Percentiles rank a stretch among this genome's conserved stretches.
Evolutionary conservation across 2,113 vertebrate species (phyloP).

Genomic region (Spilogale gracilis): DNA sequence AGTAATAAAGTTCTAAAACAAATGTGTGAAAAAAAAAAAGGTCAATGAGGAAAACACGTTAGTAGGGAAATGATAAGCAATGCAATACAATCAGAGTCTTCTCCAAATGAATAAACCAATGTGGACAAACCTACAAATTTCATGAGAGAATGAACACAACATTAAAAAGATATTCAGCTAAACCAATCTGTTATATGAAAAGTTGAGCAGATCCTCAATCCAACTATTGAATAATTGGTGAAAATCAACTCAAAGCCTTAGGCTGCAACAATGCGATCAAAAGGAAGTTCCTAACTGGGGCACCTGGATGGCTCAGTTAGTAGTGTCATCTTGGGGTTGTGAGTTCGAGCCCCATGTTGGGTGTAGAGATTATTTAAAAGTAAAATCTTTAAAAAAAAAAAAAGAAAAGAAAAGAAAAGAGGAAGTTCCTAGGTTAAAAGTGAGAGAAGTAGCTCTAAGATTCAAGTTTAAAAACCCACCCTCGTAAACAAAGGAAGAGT

Average conservation of each 20-base stretch:
- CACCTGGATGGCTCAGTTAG: background rate
- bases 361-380: background rate
- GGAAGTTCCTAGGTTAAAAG: background rate
- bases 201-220: conserved; percentile 11
- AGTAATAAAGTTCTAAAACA: conserved; percentile 36
- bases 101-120: background rate
- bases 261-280: conserved; percentile 22
- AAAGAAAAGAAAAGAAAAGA: too few species aligned
- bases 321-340: background rate
- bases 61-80: conserved; percentile 37
- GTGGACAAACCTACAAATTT: background rate
- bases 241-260: conserved; percentile 37
- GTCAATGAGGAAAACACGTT: background rate
- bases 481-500: conserved; percentile 9
- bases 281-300: background rate
- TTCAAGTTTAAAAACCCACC: conserved; percentile 24
- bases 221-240: conserved; percentile 42
- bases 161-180: conserved; percentile 1
- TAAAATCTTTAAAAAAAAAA: background rate
- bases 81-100: background rate
- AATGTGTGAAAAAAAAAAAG: background rate
- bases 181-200: conserved; percentile 36
- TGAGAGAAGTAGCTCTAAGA: conserved; percentile 42
- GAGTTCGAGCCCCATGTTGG: background rate
- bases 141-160: conserved; percentile 24